Evolutionary conservation across 2,888 invertebrate genomes (phyloP), one percentile per base, ranked within the genome.

Genomic region (Tuta absoluta): DNA sequence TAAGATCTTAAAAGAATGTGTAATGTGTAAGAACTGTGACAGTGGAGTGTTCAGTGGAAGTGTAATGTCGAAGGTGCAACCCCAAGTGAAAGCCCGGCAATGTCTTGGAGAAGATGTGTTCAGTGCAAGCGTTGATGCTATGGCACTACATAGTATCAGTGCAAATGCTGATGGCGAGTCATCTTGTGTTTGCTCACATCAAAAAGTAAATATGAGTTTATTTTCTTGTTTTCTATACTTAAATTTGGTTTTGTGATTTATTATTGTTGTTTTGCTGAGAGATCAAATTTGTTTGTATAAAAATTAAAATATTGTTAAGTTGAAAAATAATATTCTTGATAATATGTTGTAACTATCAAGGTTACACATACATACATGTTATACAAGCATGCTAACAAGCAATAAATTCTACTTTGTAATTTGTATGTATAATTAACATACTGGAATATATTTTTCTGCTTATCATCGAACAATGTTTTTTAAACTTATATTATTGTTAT

Each of bases 171-270:
- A 71, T 70, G 75, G 77, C 59, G 75, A 72, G 73, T 71, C 75
- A 66, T 73, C 80, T 68, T 66, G 75, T 74, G 72, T 72, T 70
- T 75, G 70, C 78, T 77, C 72, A 74, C 74, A 75, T 66, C 65
- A 77, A 80, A 89, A 91, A 89, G 91, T 91, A 91, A 91, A 84
- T 91, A 89, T 90, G 72, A 81, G 83, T 56, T 85, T 82, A 75
- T 79, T 82, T 78, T 75, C 75, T 83, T 84, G 71, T 79, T 82
- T 82, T 77, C 81, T 82, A 65, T 82, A 76, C 72, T 84, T 81
- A 82, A 77, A 73, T 79, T 81, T 75, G 74, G 68, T 77, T 79
- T 80, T 80, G 69, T 80, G 76, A 69, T 68, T 69, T 76, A 76
- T 80, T 49, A 67, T 82, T 70, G n/a, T 45, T n/a, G n/a, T 45